These are phyloP conservation scores for Drosophila lini DNA, from an alignment of 1,140 invertebrate genomes.

Conservation along the genomic window DNA sequence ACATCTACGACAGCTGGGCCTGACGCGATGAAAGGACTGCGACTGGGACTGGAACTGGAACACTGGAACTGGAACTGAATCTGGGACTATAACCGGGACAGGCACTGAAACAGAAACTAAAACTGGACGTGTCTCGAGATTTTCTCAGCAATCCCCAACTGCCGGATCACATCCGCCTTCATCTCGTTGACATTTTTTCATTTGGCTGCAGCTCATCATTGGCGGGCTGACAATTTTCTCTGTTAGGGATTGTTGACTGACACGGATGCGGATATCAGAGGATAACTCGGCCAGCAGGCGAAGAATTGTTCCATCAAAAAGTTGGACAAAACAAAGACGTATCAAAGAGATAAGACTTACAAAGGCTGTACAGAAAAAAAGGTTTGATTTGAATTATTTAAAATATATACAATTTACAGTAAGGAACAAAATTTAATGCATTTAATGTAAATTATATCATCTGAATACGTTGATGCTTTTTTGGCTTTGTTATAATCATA, in stretches of 20 bases:
- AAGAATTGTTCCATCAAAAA: constrained; percentile 9
- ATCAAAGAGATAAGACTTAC: not conserved
- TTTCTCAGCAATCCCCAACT: not conserved
- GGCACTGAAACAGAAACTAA: constrained; percentile 6
- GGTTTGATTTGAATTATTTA: not conserved
- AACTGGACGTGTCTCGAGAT: constrained; percentile 9
- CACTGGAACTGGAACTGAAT: constrained; percentile 2
- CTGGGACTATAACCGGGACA: not conserved
- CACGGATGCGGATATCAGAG: constrained; percentile 7
- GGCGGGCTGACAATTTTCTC: constrained; percentile 8
- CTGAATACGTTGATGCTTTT: too few relatives aligned
- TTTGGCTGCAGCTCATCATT: constrained; percentile 25
- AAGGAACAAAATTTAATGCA: not conserved
- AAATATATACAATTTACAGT: not conserved
- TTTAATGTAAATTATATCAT: not conserved
- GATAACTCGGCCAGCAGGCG: constrained; percentile 9
- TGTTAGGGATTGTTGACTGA: constrained; percentile 2
- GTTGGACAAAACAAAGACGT: not conserved
- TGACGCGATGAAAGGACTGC: constrained; percentile 14
- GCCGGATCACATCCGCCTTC: constrained; percentile 26
- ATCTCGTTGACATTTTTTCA: constrained; percentile 36
- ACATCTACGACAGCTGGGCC: constrained; percentile 27
- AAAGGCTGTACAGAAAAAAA: not conserved
- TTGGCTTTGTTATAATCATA: too few relatives aligned
- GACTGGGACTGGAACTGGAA: not conserved